Evolutionary conservation across 2,797 vertebrate species (phyloP), one percentile per base, ranked within the genome.

Genomic region (Borostomias antarcticus): DNA sequence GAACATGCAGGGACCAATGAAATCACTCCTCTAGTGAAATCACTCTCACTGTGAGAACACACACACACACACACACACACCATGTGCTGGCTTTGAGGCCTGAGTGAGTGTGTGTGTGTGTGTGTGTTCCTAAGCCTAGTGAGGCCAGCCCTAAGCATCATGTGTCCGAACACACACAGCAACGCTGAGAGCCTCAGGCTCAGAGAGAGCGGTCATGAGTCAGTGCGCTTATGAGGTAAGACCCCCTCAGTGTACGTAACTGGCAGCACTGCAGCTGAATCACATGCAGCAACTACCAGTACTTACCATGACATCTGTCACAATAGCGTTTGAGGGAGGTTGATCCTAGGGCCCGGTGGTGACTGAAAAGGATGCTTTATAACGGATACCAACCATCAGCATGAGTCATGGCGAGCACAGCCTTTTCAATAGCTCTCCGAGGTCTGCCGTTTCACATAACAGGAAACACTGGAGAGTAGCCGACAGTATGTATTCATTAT

Each of bases 231-330:
- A 62, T 62, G 56, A 71, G 72, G 81, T 74, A 58, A 79, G 77
- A 78, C 68, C 35, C 47, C 28, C 48, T 73, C 61, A 35, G 40
- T 84, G 77, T 69, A 68, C 51, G 71, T 75, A 73, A 75, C 53
- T 58, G 75, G 81, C 72, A 82, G 51, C 21, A 82, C 80, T 80
- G 79, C 82, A 53, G 25, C 47, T 28, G 69, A 73, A 66, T 77
- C 64, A 62, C 64, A 58, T 66, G 62, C 28, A 61, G 25, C 58
- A 23, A 25, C 3, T 58, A 33, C 6, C 29, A 62, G 63, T 81
- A 77, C 83, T 85, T 87, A 84, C 66, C 84, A 67, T 74, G 70
- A 72, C 80, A 78, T 56, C 66, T 80, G 74, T 80, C 71, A 81
- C 76, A 82, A 80, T 75, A 84, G 74, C 73, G 76, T 73, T 62